A percentile compares a stretch with the other conserved stretches of the same genome.
These are phyloP conservation scores for Epicampocera succincta DNA, from an alignment of 2,888 invertebrate species.

Conservation along the genomic window DNA sequence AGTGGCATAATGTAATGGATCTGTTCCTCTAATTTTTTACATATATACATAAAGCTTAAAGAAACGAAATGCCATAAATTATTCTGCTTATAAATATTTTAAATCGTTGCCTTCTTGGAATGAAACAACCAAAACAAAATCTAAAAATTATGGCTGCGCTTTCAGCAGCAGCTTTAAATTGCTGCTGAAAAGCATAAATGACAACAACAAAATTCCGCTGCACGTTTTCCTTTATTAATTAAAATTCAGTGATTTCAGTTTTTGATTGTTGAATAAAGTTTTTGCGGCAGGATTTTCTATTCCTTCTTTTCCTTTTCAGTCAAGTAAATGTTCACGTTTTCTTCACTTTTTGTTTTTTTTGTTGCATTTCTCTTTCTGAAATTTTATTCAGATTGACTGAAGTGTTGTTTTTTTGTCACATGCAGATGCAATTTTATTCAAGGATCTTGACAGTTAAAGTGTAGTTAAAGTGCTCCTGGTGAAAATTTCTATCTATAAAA, in stretches of 20 bases:
- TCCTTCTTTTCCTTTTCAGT: neutral
- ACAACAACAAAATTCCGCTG: neutral
- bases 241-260: slow-evolving; percentile 57
- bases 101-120: neutral
- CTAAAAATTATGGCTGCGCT: neutral
- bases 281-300: slow-evolving; percentile 23
- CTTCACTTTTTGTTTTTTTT: slow-evolving; percentile 29
- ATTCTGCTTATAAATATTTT: neutral
- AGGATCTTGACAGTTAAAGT: slow-evolving; percentile 51
- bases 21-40: no score
- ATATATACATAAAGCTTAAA: no score
- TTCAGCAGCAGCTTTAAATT: neutral
- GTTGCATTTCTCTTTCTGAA: slow-evolving; percentile 6
- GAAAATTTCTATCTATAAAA: slow-evolving; percentile 7
- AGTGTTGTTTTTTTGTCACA: slow-evolving; percentile 9
- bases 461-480: slow-evolving; percentile 5
- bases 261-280: slow-evolving; percentile 55
- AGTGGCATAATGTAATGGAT: no score
- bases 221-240: slow-evolving; percentile 51
- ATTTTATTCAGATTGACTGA: slow-evolving; percentile 19
- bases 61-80: no score
- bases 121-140: neutral
- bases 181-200: neutral
- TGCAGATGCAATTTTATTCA: slow-evolving; percentile 31
- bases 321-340: neutral